Evolutionary conservation across 2,113 vertebrate genomes (phyloP), one percentile per base, ranked within the genome.

Genomic region (Cyprinodon variegatus): DNA sequence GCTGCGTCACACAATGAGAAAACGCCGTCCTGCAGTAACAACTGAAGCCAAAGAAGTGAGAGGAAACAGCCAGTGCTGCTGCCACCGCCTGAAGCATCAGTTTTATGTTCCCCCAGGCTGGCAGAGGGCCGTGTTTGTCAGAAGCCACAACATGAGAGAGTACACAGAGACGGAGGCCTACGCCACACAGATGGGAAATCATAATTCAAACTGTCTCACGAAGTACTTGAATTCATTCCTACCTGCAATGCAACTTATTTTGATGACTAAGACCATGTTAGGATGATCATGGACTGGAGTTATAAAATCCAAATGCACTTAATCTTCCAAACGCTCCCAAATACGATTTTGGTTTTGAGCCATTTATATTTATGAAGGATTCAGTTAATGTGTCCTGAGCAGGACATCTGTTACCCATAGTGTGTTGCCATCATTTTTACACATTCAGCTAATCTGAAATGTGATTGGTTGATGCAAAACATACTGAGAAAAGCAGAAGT

Each of bases 171-270:
- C 86, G 79, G 86, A 82, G 84, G 86, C 85, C 83, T n/a, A 70
- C 88, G 86, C 82, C 83, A 91, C 83, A 91, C 91, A 91, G 84
- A 90, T 83, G 81, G 82, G 87, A 91, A 89, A 86, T 85, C 87
- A 86, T 87, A 68, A 85, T 86, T 83, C 83, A 92, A 86, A 91
- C 84, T 79, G 82, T 85, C 84, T 65, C 74, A 88, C 76, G 36
- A 89, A 86, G 70, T 82, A 85, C 82, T 91, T 83, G 85, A 89
- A 86, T 78, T 89, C 86, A 85, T 90, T 90, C 86, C 87, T 82
- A 87, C 74, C 86, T 89, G 83, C 74, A 76, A 84, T 73, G 85
- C 69, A 81, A 75, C 71, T 84, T 64, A 73, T 41, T 72, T 83
- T 74, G 77, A 79, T 68, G 83, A 83, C 81, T 65, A 65, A 83